phyloP scores from a whole-genome alignment of 2,797 vertebrate species.

The Lepidocolaptes lacrymiger region DNA sequence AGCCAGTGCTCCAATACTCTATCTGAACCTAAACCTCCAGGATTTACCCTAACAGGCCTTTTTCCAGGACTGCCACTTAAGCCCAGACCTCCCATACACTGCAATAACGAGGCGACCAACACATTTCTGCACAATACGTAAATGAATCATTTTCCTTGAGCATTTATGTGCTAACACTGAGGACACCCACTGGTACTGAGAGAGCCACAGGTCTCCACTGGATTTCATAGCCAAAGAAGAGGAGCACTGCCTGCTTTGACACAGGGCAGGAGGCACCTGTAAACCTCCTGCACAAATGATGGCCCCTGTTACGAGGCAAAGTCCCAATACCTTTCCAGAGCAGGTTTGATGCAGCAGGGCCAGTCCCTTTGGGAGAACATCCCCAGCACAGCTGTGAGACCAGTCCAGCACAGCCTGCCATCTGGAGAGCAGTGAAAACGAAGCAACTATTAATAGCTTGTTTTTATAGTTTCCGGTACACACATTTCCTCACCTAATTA shows the following conservation, averaged over 20 bases:
- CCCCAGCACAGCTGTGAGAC: accelerated
- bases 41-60: neutral
- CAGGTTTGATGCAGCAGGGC: accelerated
- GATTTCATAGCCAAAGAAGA: accelerated
- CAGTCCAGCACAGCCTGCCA: neutral
- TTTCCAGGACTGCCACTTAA: neutral
- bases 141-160: neutral
- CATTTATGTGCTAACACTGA: accelerated
- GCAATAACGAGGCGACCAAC: accelerated
- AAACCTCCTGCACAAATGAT: accelerated
- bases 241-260: accelerated
- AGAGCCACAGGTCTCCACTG: neutral
- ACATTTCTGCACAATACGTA: neutral
- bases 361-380: neutral
- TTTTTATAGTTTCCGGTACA: slow-evolving; percentile 11
- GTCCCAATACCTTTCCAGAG: accelerated
- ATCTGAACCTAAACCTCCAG: neutral
- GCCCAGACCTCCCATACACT: no score
- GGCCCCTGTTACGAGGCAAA: neutral
- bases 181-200: accelerated
- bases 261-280: accelerated
- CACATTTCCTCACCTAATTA: slow-evolving; percentile 27
- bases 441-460: neutral
- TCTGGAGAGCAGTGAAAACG: neutral
- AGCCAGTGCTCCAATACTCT: neutral